Percentiles rank a stretch among this genome's conserved stretches.
Evolutionary conservation across 1,140 invertebrate species (phyloP).

Genomic region (Drosophila tsacasi): DNA sequence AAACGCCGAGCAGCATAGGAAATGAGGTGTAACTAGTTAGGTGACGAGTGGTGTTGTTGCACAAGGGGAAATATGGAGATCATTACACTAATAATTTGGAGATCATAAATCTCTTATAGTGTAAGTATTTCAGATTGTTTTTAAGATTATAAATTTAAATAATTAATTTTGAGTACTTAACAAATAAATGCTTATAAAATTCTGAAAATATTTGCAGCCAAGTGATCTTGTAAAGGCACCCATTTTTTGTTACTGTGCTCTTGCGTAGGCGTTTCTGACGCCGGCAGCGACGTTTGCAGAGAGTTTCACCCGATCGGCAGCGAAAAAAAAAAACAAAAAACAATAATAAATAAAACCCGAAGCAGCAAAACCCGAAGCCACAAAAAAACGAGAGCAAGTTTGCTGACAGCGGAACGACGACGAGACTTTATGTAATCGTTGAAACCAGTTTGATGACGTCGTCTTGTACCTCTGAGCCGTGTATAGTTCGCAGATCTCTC

Average conservation of each 20-base stretch:
- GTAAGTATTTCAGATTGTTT: background rate
- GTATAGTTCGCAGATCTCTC: conserved; percentile 33
- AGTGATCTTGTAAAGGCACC: conserved; percentile 6
- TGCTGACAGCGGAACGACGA: conserved; percentile 46
- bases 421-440: conserved; percentile 73
- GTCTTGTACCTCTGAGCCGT: background rate
- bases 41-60: background rate
- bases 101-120: background rate
- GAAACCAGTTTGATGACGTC: conserved; percentile 78
- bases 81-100: background rate
- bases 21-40: conserved; percentile 34
- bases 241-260: conserved; percentile 12
- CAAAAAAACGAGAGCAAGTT: conserved; percentile 73
- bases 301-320: conserved; percentile 37
- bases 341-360: conserved; percentile 30
- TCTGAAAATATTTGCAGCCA: background rate
- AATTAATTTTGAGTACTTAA: background rate
- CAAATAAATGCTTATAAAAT: background rate
- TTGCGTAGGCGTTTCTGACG: conserved; percentile 30
- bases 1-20: conserved; percentile 34
- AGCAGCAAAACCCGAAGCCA: conserved; percentile 31
- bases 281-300: conserved; percentile 24
- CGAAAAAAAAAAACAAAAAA: conserved; percentile 11
- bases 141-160: background rate
- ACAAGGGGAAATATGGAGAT: background rate